Evolutionary conservation across 2,113 vertebrate genomes (phyloP).

Genomic region (Opisthocomus hoazin): DNA sequence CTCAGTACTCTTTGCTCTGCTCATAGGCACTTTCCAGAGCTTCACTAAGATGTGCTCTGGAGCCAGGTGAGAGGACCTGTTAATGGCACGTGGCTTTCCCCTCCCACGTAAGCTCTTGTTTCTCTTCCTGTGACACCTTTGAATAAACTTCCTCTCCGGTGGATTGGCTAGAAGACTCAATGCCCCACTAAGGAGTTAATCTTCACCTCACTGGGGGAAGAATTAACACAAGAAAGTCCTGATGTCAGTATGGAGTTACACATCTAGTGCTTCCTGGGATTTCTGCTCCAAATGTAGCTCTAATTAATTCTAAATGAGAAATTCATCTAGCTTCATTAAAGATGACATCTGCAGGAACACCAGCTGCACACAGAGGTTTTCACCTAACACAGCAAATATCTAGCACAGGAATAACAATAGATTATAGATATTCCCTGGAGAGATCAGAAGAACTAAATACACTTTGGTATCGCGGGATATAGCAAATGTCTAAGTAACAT

Average conservation of each 20-base stretch:
- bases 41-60: background rate
- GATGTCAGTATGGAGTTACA: background rate
- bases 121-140: background rate
- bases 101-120: background rate
- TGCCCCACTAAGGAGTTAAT: background rate
- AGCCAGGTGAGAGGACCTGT: background rate
- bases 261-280: conserved; percentile 3
- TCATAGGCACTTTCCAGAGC: background rate
- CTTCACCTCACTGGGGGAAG: background rate
- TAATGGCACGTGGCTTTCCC: background rate
- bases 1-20: background rate
- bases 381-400: background rate
- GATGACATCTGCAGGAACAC: conserved; percentile 15
- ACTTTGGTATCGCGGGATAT: background rate
- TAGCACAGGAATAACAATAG: conserved; percentile 15
- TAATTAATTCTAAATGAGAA: conserved; percentile 56
- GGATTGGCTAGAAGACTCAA: background rate
- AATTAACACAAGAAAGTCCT: background rate
- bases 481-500: background rate
- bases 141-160: background rate
- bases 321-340: conserved; percentile 7
- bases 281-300: conserved; percentile 3
- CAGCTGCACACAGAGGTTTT: background rate
- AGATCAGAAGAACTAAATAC: conserved; percentile 44
- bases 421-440: conserved; percentile 5